A percentile compares a stretch with the other conserved stretches of the same genome.
Evolutionary conservation across 2,888 invertebrate species (phyloP).

Genomic region (Eristalis intricaria): DNA sequence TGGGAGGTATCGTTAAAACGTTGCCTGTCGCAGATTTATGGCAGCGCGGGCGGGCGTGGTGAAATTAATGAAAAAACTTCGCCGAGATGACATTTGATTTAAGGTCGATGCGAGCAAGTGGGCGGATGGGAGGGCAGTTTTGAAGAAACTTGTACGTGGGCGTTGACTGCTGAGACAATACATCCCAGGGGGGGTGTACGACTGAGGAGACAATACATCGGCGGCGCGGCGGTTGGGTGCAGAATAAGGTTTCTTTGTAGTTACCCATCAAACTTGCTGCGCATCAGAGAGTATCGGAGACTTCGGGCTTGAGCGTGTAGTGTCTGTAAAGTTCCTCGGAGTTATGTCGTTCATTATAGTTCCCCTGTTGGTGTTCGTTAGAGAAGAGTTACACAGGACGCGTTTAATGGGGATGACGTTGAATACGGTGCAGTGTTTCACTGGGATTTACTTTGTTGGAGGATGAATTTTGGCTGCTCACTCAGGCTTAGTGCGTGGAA

Average conservation of each 20-base stretch:
- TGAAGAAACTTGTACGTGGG: neutral
- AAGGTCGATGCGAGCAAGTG: neutral
- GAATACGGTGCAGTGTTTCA: neutral
- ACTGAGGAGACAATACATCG: no score
- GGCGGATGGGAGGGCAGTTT: neutral
- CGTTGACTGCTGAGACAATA: neutral
- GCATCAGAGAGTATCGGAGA: no score
- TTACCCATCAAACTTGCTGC: neutral
- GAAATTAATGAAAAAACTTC: slow-evolving; percentile 6
- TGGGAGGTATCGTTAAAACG: neutral
- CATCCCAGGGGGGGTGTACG: no score
- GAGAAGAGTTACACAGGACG: neutral
- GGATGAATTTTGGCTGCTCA: neutral
- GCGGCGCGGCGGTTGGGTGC: no score
- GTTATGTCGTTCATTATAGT: neutral
- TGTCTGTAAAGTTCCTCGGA: neutral
- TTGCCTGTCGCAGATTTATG: slow-evolving; percentile 8
- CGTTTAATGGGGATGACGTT: neutral
- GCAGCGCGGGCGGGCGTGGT: neutral
- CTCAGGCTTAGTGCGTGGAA: no score
- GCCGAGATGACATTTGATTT: neutral
- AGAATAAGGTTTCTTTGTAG: neutral
- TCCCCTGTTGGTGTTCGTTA: neutral
- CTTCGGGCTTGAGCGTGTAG: neutral
- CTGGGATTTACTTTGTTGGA: neutral